phyloP scores from a whole-genome alignment of 2,113 vertebrate species.

The Chionis minor region DNA sequence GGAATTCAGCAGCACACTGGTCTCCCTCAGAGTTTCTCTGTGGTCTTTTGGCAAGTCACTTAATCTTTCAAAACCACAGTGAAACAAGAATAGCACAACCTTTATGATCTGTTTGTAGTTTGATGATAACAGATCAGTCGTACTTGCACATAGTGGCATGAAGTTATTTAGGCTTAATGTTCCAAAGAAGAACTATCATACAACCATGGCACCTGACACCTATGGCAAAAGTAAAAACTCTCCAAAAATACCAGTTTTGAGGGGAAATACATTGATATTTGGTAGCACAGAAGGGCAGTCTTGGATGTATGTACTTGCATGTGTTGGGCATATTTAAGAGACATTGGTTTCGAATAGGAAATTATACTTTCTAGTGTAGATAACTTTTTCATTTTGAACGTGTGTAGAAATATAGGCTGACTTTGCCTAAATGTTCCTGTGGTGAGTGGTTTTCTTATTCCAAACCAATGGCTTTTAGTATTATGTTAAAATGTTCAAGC shows the following conservation, averaged over 20 bases:
- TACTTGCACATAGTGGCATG: neutral
- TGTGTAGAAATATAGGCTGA: neutral
- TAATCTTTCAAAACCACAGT: neutral
- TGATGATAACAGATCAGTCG: neutral
- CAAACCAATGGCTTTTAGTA: neutral
- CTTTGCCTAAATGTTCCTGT: neutral
- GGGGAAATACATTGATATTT: neutral
- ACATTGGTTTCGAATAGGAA: neutral
- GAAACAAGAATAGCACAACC: neutral
- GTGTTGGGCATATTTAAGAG: neutral
- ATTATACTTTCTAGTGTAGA: neutral
- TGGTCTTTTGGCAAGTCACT: neutral
- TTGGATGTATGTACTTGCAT: neutral
- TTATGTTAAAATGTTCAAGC: neutral
- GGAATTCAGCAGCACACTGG: neutral
- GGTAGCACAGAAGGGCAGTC: neutral
- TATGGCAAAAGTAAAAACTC: neutral
- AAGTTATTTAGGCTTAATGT: neutral
- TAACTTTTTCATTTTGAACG: neutral
- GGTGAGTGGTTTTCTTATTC: neutral
- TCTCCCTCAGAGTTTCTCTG: neutral
- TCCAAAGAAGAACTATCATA: neutral
- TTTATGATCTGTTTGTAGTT: neutral
- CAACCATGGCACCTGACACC: neutral
- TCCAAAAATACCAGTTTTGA: neutral